phyloP scores from a whole-genome alignment of 1,140 invertebrate species.

The Listronotus bonariensis region DNA sequence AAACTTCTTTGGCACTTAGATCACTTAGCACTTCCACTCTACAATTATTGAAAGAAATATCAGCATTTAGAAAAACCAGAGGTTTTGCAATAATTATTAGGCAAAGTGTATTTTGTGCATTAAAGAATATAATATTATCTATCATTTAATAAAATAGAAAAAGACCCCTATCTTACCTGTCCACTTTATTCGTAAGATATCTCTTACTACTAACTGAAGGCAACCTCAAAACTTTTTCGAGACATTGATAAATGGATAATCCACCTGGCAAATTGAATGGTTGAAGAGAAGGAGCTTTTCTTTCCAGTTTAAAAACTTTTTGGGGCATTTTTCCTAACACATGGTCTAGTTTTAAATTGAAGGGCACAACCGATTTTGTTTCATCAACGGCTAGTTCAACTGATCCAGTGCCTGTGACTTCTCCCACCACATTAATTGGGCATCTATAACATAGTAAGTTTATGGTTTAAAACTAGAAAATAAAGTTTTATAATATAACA shows the following conservation, averaged over 20 bases:
- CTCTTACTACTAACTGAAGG: conserved; percentile 93
- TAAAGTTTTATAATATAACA: conserved; percentile 52
- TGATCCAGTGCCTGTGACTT: conserved; percentile 85
- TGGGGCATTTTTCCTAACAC: conserved; percentile 87
- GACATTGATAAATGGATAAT: conserved; percentile 65
- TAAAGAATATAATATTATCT: not conserved
- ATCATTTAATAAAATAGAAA: not conserved
- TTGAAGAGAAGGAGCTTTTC: conserved; percentile 46
- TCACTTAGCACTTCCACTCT: no score
- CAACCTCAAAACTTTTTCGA: conserved; percentile 83
- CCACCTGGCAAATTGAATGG: conserved; percentile 61
- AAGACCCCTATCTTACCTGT: conserved; percentile 55
- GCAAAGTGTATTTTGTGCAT: no score
- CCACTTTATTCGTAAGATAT: conserved; percentile 94
- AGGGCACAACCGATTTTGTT: conserved; percentile 56
- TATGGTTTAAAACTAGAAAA: not conserved
- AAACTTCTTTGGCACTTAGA: no score
- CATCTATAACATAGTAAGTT: conserved; percentile 52
- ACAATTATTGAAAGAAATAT: no score
- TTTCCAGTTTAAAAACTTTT: conserved; percentile 69
- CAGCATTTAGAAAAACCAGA: no score
- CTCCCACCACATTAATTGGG: conserved; percentile 90
- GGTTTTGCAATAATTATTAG: no score
- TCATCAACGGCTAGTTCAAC: conserved; percentile 68
- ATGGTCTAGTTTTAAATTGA: conserved; percentile 87